Base-by-base conservation (phyloP, 2,113 vertebrate species). In the Hiodon tergisus region DNA sequence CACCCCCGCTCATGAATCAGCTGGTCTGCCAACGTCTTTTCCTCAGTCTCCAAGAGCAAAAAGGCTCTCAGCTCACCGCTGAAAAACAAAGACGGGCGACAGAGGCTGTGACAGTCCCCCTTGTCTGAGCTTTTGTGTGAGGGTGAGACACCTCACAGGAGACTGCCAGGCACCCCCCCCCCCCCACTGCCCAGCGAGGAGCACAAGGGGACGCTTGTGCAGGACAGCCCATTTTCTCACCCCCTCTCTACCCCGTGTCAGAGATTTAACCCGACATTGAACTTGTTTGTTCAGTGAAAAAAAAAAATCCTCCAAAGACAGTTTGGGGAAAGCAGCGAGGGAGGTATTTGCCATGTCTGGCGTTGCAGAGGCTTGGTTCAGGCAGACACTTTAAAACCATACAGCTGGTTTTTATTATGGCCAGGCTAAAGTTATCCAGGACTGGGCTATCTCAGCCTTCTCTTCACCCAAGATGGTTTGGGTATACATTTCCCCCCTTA, bases 331-430 rank as follows among this genome's bases (percentile, higher is more conserved):
- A 31, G 31, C 31, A 31, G 31, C 31, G 31, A 31, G 31, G 31
- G 31, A 31, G 31, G 31, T 31, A 31, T 31, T 31, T 31, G 31
- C 31, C 31, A 31, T 31, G 31, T 31, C 31, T 31, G 31, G 31
- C 31, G 2, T 31, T 31, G 31, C 31, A 31, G 31, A 31, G 31
- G 31, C 31, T 31, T 31, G 31, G 31, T 31, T 86, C 60, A 70
- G 66, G 46, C 60, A 72, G 16, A 14, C 46, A 65, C 60, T n/a
- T 69, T 52, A 54, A 71, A 74, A 47, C 67, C 0, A 78, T 85
- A 86, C 88, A 89, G 87, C 86, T 90, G 88, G 85, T 87, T 83
- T 81, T 81, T 78, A 83, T 88, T 86, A 87, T 78, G 77, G 83
- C 86, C 83, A 88, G 83, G 31, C 82, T 85, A 83, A 81, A 85